These are phyloP conservation scores for Drosophila grimshawi DNA, from an alignment of 1,140 invertebrate species.

Conservation along the genomic window DNA sequence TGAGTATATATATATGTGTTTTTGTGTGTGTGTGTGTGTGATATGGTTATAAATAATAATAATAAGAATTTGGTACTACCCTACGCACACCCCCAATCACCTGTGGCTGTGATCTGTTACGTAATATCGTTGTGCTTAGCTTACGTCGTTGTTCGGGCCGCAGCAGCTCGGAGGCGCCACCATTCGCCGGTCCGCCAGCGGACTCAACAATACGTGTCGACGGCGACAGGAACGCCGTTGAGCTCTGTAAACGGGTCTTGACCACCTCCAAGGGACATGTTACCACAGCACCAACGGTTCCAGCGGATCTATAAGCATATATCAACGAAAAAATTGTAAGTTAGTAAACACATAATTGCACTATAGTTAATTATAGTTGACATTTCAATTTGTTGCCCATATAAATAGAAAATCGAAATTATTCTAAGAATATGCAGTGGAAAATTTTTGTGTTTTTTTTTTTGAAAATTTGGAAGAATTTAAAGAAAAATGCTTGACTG, in stretches of 20 bases:
- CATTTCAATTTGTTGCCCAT: too few species aligned
- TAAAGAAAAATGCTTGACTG: constrained; percentile 12
- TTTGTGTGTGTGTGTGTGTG: background rate
- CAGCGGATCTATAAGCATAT: constrained; percentile 90
- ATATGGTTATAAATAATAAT: constrained; percentile 50
- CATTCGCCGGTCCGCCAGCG: constrained; percentile 70
- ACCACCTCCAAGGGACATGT: constrained; percentile 99
- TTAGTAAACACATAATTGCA: too few species aligned
- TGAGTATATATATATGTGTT: constrained; percentile 8
- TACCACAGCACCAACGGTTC: constrained; percentile 97
- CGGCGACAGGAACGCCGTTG: constrained; percentile 88
- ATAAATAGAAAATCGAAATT: too few species aligned
- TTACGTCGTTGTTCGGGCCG: constrained; percentile 84
- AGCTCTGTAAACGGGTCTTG: constrained; percentile 98
- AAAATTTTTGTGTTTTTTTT: background rate
- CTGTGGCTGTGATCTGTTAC: constrained; percentile 85
- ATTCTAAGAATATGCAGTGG: constrained; percentile 33
- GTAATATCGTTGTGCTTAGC: constrained; percentile 84
- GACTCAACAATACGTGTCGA: constrained; percentile 84
- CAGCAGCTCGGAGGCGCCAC: constrained; percentile 69
- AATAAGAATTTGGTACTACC: constrained; percentile 82
- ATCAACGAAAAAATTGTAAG: too few species aligned
- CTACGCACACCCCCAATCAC: constrained; percentile 85
- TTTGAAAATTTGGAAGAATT: background rate
- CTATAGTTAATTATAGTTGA: too few species aligned